A percentile compares a stretch with the other conserved stretches of the same genome.
phyloP scores from a whole-genome alignment of 2,888 invertebrate genomes.

The Thalpophila matura region DNA sequence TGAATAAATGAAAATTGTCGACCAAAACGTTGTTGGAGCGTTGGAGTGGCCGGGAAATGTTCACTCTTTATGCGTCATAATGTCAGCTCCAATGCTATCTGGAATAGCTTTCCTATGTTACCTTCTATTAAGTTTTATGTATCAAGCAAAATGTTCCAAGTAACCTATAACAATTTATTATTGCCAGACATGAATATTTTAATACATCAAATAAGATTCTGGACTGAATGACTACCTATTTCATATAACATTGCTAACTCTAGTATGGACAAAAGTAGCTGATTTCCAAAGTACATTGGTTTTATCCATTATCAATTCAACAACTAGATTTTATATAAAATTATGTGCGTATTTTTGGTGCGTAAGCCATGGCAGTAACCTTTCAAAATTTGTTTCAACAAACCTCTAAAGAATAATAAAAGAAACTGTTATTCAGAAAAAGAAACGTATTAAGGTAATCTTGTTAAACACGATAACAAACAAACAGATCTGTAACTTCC shows the following conservation, averaged over 20 bases:
- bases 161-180: constrained; percentile 7
- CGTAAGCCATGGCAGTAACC: too few species aligned
- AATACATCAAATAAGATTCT: too few species aligned
- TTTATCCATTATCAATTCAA: too few species aligned
- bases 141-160: background rate
- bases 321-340: too few species aligned
- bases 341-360: too few species aligned
- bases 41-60: constrained; percentile 4
- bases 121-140: background rate
- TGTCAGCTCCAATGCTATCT: constrained; percentile 35
- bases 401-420: background rate
- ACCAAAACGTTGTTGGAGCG: constrained; percentile 20
- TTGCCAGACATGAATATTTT: background rate
- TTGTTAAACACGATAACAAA: constrained; percentile 9
- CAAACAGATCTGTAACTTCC: background rate
- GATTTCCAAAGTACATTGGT: too few species aligned
- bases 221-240: too few species aligned
- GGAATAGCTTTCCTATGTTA: background rate
- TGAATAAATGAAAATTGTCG: constrained; percentile 49
- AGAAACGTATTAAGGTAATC: background rate
- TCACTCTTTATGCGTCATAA: constrained; percentile 36
- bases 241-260: too few species aligned
- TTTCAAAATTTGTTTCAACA: too few species aligned
- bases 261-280: too few species aligned
- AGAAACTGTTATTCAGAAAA: background rate